These are phyloP conservation scores for Melolontha melolontha DNA, from an alignment of 2,888 invertebrate genomes.

Conservation along the genomic window DNA sequence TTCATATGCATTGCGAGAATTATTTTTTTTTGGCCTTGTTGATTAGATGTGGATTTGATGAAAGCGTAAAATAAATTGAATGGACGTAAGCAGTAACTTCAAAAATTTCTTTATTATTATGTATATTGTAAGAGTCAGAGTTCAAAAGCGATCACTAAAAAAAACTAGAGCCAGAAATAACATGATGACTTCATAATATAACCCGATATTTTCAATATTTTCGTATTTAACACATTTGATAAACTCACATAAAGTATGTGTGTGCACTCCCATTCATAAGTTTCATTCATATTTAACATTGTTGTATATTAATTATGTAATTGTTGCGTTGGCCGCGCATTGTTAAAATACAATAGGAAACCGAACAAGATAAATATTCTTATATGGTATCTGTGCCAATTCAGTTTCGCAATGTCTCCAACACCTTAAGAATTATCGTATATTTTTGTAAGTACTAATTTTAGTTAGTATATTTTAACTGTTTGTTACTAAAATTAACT, in stretches of 20 bases:
- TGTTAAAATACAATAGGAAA: constrained; percentile 38
- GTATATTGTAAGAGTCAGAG: constrained; percentile 23
- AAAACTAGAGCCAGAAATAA: constrained; percentile 37
- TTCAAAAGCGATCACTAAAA: constrained; percentile 30
- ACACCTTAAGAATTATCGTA: too few relatives aligned
- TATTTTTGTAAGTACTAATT: too few relatives aligned
- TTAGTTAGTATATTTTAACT: too few relatives aligned
- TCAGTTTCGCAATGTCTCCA: background rate
- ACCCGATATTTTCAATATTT: background rate
- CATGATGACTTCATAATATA: constrained; percentile 39
- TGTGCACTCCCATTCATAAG: constrained; percentile 38
- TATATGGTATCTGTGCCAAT: constrained; percentile 10
- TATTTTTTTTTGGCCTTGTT: too few relatives aligned
- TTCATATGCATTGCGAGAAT: too few relatives aligned
- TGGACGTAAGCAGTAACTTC: constrained; percentile 8
- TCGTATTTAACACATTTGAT: constrained; percentile 16
- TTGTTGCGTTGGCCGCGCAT: constrained; percentile 42
- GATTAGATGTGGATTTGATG: too few relatives aligned
- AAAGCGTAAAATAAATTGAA: constrained; percentile 1
- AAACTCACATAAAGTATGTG: constrained; percentile 23
- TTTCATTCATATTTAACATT: constrained; percentile 40
- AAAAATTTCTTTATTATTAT: constrained; percentile 21
- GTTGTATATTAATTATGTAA: constrained; percentile 36
- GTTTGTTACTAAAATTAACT: too few relatives aligned
- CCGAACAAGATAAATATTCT: constrained; percentile 32